These are phyloP conservation scores for Nomada goodeniana DNA, from an alignment of 2,888 invertebrate genomes.

Conservation along the genomic window DNA sequence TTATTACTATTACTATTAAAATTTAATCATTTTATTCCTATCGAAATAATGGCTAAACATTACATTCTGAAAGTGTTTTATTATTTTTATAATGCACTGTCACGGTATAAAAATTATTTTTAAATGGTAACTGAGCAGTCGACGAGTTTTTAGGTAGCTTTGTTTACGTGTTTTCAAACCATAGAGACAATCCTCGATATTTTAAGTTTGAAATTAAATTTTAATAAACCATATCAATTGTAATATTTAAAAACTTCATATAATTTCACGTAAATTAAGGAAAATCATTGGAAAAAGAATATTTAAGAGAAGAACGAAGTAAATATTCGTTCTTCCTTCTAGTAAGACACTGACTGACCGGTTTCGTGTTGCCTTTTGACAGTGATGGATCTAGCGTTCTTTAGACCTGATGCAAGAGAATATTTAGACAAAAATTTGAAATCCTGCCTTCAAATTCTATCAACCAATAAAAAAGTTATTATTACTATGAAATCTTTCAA, in stretches of 20 bases:
- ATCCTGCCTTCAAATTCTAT: background rate
- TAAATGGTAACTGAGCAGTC: too few species aligned
- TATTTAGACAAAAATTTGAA: background rate
- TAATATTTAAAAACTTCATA: background rate
- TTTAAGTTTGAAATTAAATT: too few species aligned
- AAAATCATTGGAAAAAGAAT: constrained; percentile 3
- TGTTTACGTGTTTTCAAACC: background rate
- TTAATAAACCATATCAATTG: background rate
- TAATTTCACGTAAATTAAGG: background rate
- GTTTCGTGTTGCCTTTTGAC: constrained; percentile 57
- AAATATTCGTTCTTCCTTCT: constrained; percentile 50
- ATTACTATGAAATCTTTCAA: too few species aligned
- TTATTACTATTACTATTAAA: too few species aligned
- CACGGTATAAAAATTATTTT: too few species aligned
- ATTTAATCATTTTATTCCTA: background rate
- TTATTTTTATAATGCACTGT: too few species aligned
- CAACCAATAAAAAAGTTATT: background rate
- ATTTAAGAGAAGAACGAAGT: constrained; percentile 29
- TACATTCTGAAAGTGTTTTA: too few species aligned
- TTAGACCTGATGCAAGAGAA: constrained; percentile 45
- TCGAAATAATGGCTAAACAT: background rate
- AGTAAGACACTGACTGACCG: constrained; percentile 62
- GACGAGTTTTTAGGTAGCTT: too few species aligned
- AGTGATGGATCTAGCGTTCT: constrained; percentile 62
- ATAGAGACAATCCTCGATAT: too few species aligned